Evolutionary conservation across 2,113 vertebrate genomes (phyloP).

Genomic region (Microcebus lehilahytsara): DNA sequence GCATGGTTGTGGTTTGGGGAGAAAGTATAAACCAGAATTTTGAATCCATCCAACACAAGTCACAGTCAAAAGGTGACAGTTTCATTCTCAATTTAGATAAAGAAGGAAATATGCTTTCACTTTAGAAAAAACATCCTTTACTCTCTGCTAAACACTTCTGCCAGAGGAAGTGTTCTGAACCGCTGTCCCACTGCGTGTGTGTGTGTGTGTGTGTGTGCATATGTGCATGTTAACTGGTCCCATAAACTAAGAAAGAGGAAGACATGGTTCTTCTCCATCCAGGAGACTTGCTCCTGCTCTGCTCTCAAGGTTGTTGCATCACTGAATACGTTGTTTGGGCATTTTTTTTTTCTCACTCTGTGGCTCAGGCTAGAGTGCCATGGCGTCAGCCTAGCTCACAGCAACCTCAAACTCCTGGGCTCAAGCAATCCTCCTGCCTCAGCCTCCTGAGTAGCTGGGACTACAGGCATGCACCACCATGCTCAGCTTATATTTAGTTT

Average conservation of each 20-base stretch:
- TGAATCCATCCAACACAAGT: background rate
- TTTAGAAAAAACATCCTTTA: background rate
- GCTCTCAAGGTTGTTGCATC: background rate
- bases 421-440: too few relatives aligned
- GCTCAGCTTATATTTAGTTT: too few relatives aligned
- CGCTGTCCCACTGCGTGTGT: background rate
- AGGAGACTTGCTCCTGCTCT: background rate
- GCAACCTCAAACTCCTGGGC: too few relatives aligned
- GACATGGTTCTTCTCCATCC: rapidly evolving
- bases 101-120: background rate
- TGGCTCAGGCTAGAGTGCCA: too few relatives aligned
- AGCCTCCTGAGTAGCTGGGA: too few relatives aligned
- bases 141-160: background rate
- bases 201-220: background rate
- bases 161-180: background rate
- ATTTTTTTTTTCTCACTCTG: too few relatives aligned
- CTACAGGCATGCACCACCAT: too few relatives aligned
- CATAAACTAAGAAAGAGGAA: background rate
- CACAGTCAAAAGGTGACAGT: background rate
- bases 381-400: too few relatives aligned
- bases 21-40: background rate
- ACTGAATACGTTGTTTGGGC: background rate
- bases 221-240: too few relatives aligned
- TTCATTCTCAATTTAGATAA: background rate
- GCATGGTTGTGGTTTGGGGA: background rate